phyloP scores from a whole-genome alignment of 2,888 invertebrate genomes.

The Teleiodes luculella region DNA sequence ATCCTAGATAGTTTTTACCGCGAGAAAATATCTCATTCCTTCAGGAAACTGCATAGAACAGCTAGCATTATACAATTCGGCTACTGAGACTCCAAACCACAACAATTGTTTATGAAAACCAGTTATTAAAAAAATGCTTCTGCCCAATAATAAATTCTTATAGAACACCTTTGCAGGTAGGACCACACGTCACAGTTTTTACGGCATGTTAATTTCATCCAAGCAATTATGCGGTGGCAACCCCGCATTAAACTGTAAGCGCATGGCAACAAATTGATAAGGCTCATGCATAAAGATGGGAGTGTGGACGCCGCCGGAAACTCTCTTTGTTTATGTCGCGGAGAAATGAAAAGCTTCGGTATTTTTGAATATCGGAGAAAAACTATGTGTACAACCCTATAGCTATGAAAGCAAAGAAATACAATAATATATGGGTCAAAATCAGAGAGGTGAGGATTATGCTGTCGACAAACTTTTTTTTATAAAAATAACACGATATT shows the following conservation, averaged over 20 bases:
- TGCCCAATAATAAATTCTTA: not conserved
- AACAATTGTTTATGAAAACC: no score
- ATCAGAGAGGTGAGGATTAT: no score
- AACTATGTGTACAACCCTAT: no score
- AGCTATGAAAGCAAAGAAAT: no score
- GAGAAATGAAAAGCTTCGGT: not conserved
- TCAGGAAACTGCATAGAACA: no score
- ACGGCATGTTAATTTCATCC: conserved; percentile 29
- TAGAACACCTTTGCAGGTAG: not conserved
- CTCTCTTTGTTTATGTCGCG: conserved; percentile 40
- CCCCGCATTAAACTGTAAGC: conserved; percentile 54
- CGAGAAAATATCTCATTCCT: no score
- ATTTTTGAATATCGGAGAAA: conserved; percentile 10
- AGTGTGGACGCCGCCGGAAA: conserved; percentile 30
- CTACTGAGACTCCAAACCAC: no score
- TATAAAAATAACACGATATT: no score
- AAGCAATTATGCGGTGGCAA: conserved; percentile 52
- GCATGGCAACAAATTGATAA: conserved; percentile 60
- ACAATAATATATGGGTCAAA: no score
- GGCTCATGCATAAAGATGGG: conserved; percentile 60
- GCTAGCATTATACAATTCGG: no score
- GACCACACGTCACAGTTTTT: conserved; percentile 29
- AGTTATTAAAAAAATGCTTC: not conserved
- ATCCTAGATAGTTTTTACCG: no score
- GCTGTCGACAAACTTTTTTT: no score